These are phyloP conservation scores for Aegithalos caudatus DNA, from an alignment of 2,113 vertebrate species.

Conservation along the genomic window DNA sequence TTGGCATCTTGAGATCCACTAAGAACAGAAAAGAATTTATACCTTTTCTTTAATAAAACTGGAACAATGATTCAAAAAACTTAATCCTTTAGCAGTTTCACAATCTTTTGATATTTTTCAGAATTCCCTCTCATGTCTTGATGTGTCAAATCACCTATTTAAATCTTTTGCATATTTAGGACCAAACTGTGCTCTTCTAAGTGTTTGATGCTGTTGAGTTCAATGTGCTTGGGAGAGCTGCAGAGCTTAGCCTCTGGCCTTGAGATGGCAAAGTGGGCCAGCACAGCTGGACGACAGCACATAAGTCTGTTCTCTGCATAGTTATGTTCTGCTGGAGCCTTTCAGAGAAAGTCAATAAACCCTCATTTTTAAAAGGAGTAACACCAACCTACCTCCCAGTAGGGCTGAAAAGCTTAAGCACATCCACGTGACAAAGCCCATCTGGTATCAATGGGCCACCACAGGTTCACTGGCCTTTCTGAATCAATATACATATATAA, in stretches of 20 bases:
- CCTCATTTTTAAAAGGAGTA: neutral
- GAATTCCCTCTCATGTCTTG: neutral
- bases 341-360: neutral
- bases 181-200: neutral
- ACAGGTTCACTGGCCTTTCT: neutral
- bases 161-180: neutral
- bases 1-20: conserved; percentile 57
- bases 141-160: neutral
- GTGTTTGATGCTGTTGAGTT: neutral
- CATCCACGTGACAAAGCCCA: neutral
- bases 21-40: conserved; percentile 67
- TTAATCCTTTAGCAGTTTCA: conserved; percentile 55
- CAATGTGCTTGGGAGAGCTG: neutral
- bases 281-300: neutral
- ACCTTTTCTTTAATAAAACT: conserved; percentile 55
- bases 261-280: neutral
- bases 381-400: neutral
- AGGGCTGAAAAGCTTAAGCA: neutral
- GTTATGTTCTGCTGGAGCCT: neutral
- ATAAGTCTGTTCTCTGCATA: neutral
- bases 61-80: conserved; percentile 45
- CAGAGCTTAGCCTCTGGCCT: neutral
- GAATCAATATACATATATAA: neutral
- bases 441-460: neutral
- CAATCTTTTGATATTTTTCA: conserved; percentile 46